A percentile compares a stretch with the other conserved stretches of the same genome.
Evolutionary conservation across 1,140 invertebrate species (phyloP).

Genomic region (Panagrolaimus sp.): DNA sequence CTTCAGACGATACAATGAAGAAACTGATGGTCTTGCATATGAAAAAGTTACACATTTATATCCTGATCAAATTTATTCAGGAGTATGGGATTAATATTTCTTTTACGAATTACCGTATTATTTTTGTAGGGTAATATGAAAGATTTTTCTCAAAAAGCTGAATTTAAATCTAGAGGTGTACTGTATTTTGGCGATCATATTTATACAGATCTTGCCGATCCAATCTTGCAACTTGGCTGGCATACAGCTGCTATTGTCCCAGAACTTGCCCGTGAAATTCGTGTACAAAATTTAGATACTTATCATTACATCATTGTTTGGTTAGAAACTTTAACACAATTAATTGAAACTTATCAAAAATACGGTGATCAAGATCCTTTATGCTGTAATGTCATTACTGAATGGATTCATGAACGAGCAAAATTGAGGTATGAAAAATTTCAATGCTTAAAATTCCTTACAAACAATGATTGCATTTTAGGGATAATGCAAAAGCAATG

Average conservation of each 20-base stretch:
- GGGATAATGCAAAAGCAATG: conserved; percentile 72
- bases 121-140: conserved; percentile 76
- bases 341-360: conserved; percentile 71
- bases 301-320: conserved; percentile 84
- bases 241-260: conserved; percentile 94
- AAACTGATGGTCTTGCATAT: conserved; percentile 76
- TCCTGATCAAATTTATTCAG: conserved; percentile 84
- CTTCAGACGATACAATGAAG: conserved; percentile 78
- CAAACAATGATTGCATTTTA: background rate
- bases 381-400: conserved; percentile 65
- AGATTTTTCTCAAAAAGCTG: conserved; percentile 81
- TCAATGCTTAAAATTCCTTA: background rate
- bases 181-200: conserved; percentile 96
- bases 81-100: conserved; percentile 66
- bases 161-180: conserved; percentile 83
- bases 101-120: background rate
- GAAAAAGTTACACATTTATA: conserved; percentile 78
- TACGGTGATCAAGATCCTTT: conserved; percentile 18
- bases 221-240: conserved; percentile 90
- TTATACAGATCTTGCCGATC: conserved; percentile 91
- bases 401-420: conserved; percentile 80
- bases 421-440: conserved; percentile 71
- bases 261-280: conserved; percentile 84
- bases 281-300: conserved; percentile 74
- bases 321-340: conserved; percentile 81